phyloP scores from a whole-genome alignment of 2,797 vertebrate genomes.

The Lophotriccus pileatus region DNA sequence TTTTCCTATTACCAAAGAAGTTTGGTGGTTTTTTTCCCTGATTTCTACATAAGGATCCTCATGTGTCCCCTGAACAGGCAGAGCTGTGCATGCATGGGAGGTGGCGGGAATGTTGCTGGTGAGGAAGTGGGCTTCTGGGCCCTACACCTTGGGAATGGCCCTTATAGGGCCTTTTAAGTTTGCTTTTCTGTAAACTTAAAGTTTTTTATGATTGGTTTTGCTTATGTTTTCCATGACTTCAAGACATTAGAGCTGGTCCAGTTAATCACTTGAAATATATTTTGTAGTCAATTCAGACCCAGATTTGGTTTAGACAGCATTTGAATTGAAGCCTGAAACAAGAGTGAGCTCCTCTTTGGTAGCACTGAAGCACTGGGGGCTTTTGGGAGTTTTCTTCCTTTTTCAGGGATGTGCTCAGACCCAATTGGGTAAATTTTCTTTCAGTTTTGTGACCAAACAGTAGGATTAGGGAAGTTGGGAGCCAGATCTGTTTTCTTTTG shows the following conservation, averaged over 20 bases:
- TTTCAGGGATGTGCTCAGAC: not conserved
- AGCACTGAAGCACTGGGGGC: not conserved
- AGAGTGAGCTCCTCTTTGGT: not conserved
- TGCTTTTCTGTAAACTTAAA: not conserved
- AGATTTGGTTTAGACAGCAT: not conserved
- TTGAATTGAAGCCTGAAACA: not conserved
- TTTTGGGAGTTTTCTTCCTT: not conserved
- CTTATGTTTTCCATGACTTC: not conserved
- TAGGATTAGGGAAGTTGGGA: not conserved
- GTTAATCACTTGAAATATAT: not conserved
- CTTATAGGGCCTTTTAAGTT: not conserved
- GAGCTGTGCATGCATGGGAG: not conserved
- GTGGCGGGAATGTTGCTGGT: not conserved
- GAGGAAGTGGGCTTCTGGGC: not conserved
- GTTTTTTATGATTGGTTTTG: not conserved
- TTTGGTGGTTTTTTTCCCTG: not conserved
- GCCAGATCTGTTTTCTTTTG: not conserved
- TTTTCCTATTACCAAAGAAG: constrained; percentile 37
- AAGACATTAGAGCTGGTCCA: not conserved
- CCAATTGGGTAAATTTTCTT: not conserved
- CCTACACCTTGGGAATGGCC: not conserved
- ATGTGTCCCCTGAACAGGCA: not conserved
- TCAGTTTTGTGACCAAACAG: not conserved
- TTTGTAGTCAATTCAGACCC: not conserved
- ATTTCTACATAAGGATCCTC: not conserved